These are phyloP conservation scores for Acromyrmex heyeri DNA, from an alignment of 1,140 invertebrate species.

Conservation along the genomic window DNA sequence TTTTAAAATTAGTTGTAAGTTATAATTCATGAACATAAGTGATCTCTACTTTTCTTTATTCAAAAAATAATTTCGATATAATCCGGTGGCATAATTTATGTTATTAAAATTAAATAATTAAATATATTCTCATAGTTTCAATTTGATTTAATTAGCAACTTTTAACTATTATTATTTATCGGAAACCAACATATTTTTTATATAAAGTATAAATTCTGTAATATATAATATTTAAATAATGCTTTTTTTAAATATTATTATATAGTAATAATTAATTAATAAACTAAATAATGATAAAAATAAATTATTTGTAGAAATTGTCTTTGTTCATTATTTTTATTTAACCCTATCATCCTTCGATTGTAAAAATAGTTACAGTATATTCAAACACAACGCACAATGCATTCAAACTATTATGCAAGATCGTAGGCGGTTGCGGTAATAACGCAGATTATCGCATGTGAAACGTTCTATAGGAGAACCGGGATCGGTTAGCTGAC, in stretches of 20 bases:
- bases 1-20: neutral
- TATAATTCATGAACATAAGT: neutral
- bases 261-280: neutral
- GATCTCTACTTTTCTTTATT: neutral
- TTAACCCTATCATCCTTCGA: neutral
- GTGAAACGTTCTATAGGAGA: slow-evolving; percentile 71
- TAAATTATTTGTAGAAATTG: neutral
- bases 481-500: slow-evolving; percentile 65
- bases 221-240: neutral
- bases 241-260: neutral
- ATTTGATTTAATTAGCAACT: neutral
- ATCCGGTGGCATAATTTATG: neutral
- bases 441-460: slow-evolving; percentile 70
- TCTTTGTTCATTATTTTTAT: neutral
- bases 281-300: neutral
- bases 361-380: neutral
- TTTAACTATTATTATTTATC: neutral
- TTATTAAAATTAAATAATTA: neutral
- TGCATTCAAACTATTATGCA: slow-evolving; percentile 30
- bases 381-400: neutral
- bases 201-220: neutral
- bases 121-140: neutral
- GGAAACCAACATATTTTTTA: no score
- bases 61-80: neutral
- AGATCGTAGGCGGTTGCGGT: slow-evolving; percentile 24